Percentiles rank a stretch among this genome's conserved stretches.
phyloP scores from a whole-genome alignment of 2,113 vertebrate genomes.

The Macrotus californicus region DNA sequence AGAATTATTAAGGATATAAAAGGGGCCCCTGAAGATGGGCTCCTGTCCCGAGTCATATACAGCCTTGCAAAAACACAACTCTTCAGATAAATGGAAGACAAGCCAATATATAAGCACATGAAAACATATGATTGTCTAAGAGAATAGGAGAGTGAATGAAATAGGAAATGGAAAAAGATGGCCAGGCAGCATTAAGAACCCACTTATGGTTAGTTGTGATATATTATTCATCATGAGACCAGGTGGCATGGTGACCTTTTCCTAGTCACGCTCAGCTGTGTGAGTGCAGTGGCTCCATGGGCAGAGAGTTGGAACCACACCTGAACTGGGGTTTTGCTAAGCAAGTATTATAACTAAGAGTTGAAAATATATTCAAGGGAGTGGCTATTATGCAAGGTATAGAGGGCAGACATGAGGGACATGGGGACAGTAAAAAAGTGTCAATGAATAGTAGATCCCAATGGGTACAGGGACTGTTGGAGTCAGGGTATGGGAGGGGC shows the following conservation, averaged over 20 bases:
- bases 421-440: neutral
- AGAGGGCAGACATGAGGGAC: neutral
- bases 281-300: neutral
- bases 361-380: neutral
- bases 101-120: neutral
- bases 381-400: neutral
- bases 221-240: slow-evolving; percentile 25
- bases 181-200: neutral
- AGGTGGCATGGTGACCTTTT: neutral
- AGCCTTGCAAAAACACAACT: neutral
- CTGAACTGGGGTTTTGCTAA: neutral
- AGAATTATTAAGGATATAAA: neutral
- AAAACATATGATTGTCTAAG: neutral
- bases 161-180: neutral
- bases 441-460: neutral
- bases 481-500: neutral
- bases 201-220: neutral
- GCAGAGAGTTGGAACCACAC: neutral
- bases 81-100: neutral
- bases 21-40: neutral
- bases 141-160: neutral
- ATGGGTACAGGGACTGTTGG: neutral
- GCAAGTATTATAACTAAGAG: neutral
- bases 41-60: neutral
- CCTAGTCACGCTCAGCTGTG: neutral